Base-by-base conservation (phyloP, 1,140 invertebrate species). In the Antheraea pernyi region DNA sequence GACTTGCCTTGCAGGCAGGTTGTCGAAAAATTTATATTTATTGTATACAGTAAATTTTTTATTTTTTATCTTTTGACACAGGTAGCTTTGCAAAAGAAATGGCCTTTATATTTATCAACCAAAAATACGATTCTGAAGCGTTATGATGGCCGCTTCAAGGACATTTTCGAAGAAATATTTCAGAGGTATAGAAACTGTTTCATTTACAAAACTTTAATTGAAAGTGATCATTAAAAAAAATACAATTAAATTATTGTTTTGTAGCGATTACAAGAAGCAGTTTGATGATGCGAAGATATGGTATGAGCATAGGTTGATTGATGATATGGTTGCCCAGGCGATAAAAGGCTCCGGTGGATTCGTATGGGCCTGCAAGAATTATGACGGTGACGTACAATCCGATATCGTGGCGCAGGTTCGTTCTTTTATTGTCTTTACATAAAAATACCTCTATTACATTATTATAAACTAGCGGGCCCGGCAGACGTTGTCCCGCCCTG, bases 341-440 rank as follows among this genome's bases (percentile, higher is more conserved):
- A 92, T 98, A 62, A 98, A 98, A 91, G 96, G 96, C 19, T 94
- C 94, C 53, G 97, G 97, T 67, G 97, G 96, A n/a, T 98, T 98
- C 91, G 96, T 98, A 2, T 98, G 97, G 97, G 96, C 97, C 8
- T 98, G 97, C 91, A 98, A 98, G 90, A 98, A 98, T 85, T 98
- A 98, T 85, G 97, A 98, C 83, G 97, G 97, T 36, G 97, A 98
- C 89, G 97, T 98, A 0, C 97, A 98, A 89, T 97, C 96, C 3
- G 97, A 98, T 87, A 95, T 97, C 72, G 96, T 98, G 8, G 97
- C 97, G 70, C 92, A 93, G 86, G 92, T 92, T 64, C 42, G 71
- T 30, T 67, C 8, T 11, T 73, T 42, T n/a, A n/a, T 8, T 42
- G 39, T 11, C 39, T 3, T 7, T 30, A 30, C 22, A 30, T 30